Base-by-base conservation (phyloP, 2,797 vertebrate genomes). In the Myotis findleyi region DNA sequence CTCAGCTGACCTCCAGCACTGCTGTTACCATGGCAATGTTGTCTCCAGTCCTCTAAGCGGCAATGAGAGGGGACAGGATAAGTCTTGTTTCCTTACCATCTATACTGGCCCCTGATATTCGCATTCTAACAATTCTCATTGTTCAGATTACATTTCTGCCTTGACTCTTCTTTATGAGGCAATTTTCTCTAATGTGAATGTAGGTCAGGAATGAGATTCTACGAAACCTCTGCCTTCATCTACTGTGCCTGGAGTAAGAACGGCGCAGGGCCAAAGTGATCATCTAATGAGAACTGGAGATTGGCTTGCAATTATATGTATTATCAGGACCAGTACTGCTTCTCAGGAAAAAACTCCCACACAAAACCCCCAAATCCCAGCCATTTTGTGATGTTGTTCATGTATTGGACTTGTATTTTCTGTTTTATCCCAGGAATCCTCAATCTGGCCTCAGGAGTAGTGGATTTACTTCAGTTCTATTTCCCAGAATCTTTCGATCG, bases 401-500 rank as follows among this genome's bases (percentile, higher is more conserved):
- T 33, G 2, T 27, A 23, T 69, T 51, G 87, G 38, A 81, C 21
- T 25, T 41, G 23, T 75, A 18, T 51, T 79, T 87, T 96, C 79
- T 92, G 12, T 55, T 84, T 92, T 69, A 12, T 69, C 79, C 8
- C 89, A 99, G 99, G 99, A 80, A 99, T 99, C 96, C 98, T 99
- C 47, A 94, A 47, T 89, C 97, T 99, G 85, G 98, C 99, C 1
- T 99, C 99, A 38, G 98, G 99, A 87, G 98, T 99, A 41, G 98
- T 99, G 71, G 99, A 99, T 95, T 97, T 99, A 93, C 98, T 99
- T 85, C 98, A 99, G 95, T 93, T 98, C 96, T 99, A 98, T 95
- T 99, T 99, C 95, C 99, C 99, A 1, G 98, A 99, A 90, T 99
- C 99, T 83, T 99, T 99, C 95, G 99, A 99, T 97, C 98, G 98